Conservation (phyloP, 92 coral and sea anemone genomes). For the Anthopleura xanthogrammica region DNA sequence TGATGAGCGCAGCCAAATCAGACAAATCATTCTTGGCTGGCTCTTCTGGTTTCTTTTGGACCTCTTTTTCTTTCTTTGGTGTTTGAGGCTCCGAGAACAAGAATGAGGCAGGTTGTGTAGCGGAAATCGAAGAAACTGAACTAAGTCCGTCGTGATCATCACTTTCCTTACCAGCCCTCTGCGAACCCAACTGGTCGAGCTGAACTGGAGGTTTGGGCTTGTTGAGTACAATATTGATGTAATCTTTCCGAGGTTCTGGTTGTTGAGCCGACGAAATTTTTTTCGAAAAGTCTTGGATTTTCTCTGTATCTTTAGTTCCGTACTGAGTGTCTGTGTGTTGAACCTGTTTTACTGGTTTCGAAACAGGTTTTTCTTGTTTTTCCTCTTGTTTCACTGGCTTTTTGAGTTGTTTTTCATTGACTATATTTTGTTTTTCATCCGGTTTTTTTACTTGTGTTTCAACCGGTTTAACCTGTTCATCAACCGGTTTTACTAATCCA, state of each 20-base stretch:
- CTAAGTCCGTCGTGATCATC: constrained; percentile 23
- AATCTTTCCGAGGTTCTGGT: constrained; percentile 70
- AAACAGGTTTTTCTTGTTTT: not conserved
- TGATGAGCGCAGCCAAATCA: constrained; percentile 65
- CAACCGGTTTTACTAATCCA: constrained; percentile 4
- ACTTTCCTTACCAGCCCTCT: constrained; percentile 72
- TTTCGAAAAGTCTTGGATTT: not conserved
- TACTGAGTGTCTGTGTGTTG: constrained; percentile 20
- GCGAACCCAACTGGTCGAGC: constrained; percentile 61
- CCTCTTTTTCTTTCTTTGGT: constrained; percentile 31
- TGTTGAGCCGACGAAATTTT: constrained; percentile 26
- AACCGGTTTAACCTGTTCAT: not conserved
- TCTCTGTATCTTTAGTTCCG: not conserved
- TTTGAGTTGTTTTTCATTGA: not conserved
- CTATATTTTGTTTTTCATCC: constrained; percentile 1
- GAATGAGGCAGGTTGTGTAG: constrained; percentile 11
- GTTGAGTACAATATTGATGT: constrained; percentile 62
- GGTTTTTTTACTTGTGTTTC: constrained; percentile 11
- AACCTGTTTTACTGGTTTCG: not conserved
- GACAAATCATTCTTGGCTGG: constrained; percentile 73
- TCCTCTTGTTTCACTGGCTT: constrained; percentile 3
- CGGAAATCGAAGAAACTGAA: constrained; percentile 17
- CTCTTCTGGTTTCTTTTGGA: constrained; percentile 29
- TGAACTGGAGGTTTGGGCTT: constrained; percentile 47
- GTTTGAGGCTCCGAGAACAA: constrained; percentile 12